Base-by-base conservation (phyloP, 2,113 vertebrate species). In the Empidonax traillii region DNA sequence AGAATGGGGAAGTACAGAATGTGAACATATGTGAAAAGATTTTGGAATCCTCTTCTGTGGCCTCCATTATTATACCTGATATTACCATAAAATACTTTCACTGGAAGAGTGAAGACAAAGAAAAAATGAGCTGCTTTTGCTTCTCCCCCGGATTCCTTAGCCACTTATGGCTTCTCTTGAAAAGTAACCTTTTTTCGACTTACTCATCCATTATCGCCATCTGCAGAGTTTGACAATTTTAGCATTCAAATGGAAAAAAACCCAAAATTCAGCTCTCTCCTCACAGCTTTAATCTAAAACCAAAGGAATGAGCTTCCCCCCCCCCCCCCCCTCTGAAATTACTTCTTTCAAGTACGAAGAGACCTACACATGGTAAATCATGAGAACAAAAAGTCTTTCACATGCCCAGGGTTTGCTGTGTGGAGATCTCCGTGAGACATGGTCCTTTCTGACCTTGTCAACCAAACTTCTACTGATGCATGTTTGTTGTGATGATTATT, bases 141-240 rank as follows among this genome's bases (percentile, higher is more conserved):
- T 88, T 94, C 27, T 91, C 25, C n/a, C 16, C 10, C 14, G 47
- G 56, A 65, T 85, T 88, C 19, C 24, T 63, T 88, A 83, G 49
- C 19, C 41, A n/a, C 41, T 88, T 94, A 61, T 1, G 83, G 31
- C 58, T 95, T 90, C 53, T 24, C 24, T 20, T 58, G n/a, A 20
- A 63, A 83, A 76, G 33, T 83, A 93, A 85, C 44, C 21, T 83
- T 81, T 89, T 84, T 73, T n/a, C 0, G 0, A 52, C 53, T 90
- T 93, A 92, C 49, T 94, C 62, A 90, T 92, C 66, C 49, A 19
- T 79, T 92, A 68, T 76, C 3, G 0, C 72, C 44, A 65, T 86
- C 79, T 83, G 83, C 79, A 88, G 75, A 56, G 35, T 69, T 28
- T 61, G 83, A 88, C 62, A 83, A 44, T 96, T 93, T 83, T 83